Percentiles rank a stretch among this genome's conserved stretches.
These are phyloP conservation scores for Panopea generosa DNA, from an alignment of 2,888 invertebrate genomes.

Conservation along the genomic window DNA sequence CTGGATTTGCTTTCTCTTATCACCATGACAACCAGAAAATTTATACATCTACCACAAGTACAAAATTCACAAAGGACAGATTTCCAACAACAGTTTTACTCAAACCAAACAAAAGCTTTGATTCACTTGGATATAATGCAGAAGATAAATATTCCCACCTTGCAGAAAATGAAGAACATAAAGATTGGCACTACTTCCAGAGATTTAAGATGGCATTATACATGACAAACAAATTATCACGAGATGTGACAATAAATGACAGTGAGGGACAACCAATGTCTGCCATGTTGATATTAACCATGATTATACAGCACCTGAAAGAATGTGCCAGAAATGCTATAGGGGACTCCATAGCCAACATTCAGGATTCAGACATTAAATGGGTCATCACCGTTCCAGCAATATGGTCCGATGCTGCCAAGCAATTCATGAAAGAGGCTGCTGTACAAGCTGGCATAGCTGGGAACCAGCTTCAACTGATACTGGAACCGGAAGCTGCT, in stretches of 20 bases:
- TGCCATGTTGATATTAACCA: slow-evolving; percentile 25
- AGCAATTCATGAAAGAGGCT: slow-evolving; percentile 47
- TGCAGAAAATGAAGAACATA: slow-evolving; percentile 24
- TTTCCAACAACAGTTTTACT: slow-evolving; percentile 39
- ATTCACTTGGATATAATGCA: slow-evolving; percentile 41
- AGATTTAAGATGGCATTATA: slow-evolving; percentile 48
- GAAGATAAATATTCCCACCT: slow-evolving; percentile 39
- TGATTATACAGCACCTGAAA: slow-evolving; percentile 24
- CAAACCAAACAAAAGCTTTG: slow-evolving; percentile 17
- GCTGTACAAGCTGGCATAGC: slow-evolving; percentile 38
- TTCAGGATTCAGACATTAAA: slow-evolving; percentile 23
- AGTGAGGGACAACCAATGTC: slow-evolving; percentile 28
- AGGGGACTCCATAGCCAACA: slow-evolving; percentile 2
- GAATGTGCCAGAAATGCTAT: slow-evolving; percentile 5
- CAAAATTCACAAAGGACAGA: slow-evolving; percentile 30
- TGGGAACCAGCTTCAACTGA: slow-evolving; percentile 21
- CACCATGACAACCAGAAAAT: slow-evolving; percentile 19
- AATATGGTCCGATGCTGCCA: slow-evolving; percentile 47
- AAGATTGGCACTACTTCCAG: slow-evolving; percentile 39
- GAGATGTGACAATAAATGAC: slow-evolving; percentile 20
- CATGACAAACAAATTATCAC: slow-evolving; percentile 13
- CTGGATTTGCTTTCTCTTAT: slow-evolving; percentile 41
- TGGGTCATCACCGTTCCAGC: slow-evolving; percentile 44
- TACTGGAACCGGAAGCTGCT: slow-evolving; percentile 53
- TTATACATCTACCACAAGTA: slow-evolving; percentile 14